These are phyloP conservation scores for Cantharis lateralis DNA, from an alignment of 2,888 invertebrate species.

Conservation along the genomic window DNA sequence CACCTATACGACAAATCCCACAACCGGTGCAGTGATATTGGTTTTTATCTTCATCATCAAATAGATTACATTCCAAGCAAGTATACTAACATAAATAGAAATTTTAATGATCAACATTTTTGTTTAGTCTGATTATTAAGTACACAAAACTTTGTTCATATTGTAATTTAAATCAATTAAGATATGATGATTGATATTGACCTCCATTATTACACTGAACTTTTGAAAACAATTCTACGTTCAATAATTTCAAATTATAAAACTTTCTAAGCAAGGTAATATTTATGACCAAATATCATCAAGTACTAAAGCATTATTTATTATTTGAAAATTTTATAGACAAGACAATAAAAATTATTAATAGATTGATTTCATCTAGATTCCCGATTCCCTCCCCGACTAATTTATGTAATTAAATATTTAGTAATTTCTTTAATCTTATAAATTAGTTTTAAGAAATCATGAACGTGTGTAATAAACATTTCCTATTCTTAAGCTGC, in stretches of 20 bases:
- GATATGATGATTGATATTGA: constrained; percentile 24
- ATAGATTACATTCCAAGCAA: constrained; percentile 85
- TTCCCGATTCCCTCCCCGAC: background rate
- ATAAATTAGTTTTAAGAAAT: background rate
- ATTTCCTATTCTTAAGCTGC: background rate
- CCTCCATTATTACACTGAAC: constrained; percentile 25
- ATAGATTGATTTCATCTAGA: too few relatives aligned
- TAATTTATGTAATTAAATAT: background rate
- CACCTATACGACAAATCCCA: constrained; percentile 89
- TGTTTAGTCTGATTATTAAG: background rate
- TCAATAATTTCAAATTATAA: background rate
- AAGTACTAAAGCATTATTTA: background rate
- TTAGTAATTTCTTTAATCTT: background rate
- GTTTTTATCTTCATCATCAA: constrained; percentile 86
- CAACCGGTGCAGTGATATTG: constrained; percentile 92
- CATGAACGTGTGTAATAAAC: background rate
- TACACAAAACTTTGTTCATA: background rate
- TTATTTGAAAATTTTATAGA: background rate
- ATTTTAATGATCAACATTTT: constrained; percentile 9
- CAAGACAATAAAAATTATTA: too few relatives aligned
- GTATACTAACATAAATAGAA: constrained; percentile 65
- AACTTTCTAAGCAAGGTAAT: background rate
- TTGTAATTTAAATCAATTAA: constrained; percentile 26
- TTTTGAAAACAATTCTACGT: constrained; percentile 1
- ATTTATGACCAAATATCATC: background rate